These are phyloP conservation scores for Cryptotis parvus DNA, from an alignment of 2,113 vertebrate genomes.

Conservation along the genomic window DNA sequence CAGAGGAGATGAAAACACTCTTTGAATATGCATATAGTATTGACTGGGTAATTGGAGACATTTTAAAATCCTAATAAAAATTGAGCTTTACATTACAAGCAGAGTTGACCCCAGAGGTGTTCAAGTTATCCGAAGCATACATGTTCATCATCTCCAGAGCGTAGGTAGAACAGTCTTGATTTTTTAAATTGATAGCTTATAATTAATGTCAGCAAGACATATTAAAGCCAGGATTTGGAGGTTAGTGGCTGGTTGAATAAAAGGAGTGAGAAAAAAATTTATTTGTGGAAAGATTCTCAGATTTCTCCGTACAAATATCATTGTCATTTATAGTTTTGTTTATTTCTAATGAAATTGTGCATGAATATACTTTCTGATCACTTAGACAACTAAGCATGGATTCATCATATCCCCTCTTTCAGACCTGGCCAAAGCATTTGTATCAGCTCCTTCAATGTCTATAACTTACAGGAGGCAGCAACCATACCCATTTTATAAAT, in stretches of 20 bases:
- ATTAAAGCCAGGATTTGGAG: neutral
- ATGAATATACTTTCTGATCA: neutral
- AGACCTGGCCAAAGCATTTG: neutral
- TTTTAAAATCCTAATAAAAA: conserved; percentile 87
- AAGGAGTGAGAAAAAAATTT: neutral
- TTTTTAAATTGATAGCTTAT: conserved; percentile 79
- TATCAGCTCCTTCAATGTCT: neutral
- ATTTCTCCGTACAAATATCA: neutral
- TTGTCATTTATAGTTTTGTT: neutral
- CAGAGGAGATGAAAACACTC: conserved; percentile 77
- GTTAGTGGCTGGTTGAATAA: neutral
- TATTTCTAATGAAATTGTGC: neutral
- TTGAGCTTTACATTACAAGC: conserved; percentile 81
- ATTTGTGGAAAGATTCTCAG: neutral
- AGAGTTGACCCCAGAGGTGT: conserved; percentile 77
- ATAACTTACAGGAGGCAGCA: too few relatives aligned
- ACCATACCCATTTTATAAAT: too few relatives aligned
- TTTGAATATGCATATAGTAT: conserved; percentile 82
- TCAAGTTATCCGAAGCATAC: conserved; percentile 68
- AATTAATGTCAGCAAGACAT: conserved; percentile 75
- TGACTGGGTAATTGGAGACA: conserved; percentile 83
- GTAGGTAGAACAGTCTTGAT: conserved; percentile 68
- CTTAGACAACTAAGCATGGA: neutral
- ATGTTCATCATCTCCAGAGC: conserved; percentile 72
- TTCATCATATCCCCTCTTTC: neutral